Evolutionary conservation across 2,888 invertebrate species (phyloP).

Genomic region (Nasonovia ribisnigri): DNA sequence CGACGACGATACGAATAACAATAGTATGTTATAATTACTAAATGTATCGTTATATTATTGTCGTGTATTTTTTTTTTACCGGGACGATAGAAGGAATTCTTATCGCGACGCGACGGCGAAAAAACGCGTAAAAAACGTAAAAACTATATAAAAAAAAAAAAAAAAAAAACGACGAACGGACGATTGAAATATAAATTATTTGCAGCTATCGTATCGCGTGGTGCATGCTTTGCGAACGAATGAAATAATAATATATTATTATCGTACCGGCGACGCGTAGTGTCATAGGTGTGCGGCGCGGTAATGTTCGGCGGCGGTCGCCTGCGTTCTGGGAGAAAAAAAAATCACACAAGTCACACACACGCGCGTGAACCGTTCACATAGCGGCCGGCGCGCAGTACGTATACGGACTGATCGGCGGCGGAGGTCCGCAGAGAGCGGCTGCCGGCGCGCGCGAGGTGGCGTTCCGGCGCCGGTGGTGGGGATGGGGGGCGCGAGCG

Average conservation of each 20-base stretch:
- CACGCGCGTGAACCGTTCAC: conserved; percentile 63
- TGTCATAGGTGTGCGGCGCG: background rate
- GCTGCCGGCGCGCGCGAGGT: conserved; percentile 39
- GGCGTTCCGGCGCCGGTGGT: conserved; percentile 27
- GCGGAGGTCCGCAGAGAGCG: conserved; percentile 57
- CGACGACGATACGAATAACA: background rate
- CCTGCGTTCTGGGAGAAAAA: background rate
- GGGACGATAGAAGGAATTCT: too few relatives aligned
- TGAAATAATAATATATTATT: background rate
- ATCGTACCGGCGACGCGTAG: background rate
- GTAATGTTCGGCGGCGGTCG: background rate
- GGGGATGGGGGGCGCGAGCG: background rate
- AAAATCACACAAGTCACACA: conserved; percentile 63
- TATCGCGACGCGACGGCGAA: conserved; percentile 9
- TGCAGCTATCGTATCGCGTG: background rate
- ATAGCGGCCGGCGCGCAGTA: conserved; percentile 64
- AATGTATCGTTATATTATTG: too few relatives aligned
- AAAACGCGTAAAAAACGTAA: background rate
- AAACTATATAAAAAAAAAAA: background rate
- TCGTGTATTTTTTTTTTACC: background rate
- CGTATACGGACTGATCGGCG: conserved; percentile 64
- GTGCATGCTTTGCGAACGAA: background rate
- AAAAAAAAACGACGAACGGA: background rate
- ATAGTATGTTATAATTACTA: too few relatives aligned
- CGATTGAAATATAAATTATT: background rate